Conservation (phyloP, 2,797 vertebrate genomes). For the Alauda arvensis region DNA sequence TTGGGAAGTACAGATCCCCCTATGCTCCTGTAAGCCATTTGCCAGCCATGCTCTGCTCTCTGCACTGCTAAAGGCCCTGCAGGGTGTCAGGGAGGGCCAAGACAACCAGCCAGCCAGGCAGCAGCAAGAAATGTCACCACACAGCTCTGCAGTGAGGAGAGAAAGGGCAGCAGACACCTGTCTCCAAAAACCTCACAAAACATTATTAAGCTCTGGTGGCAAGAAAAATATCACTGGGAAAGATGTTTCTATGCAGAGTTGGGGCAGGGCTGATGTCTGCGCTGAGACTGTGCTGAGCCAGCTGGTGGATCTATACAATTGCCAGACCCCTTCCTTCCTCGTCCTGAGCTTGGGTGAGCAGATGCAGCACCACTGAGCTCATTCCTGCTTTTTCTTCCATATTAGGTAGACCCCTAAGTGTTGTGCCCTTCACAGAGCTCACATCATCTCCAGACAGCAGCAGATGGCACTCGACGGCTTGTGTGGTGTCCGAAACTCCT, state of each 20-base stretch:
- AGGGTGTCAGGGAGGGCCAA: background rate
- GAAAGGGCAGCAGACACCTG: background rate
- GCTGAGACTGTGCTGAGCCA: background rate
- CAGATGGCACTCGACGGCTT: slow-evolving; percentile 56
- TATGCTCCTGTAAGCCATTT: background rate
- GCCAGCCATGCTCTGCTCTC: background rate
- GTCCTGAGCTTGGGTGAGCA: background rate
- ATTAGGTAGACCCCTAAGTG: slow-evolving; percentile 59
- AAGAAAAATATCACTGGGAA: background rate
- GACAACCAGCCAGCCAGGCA: background rate
- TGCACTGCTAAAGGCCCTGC: background rate
- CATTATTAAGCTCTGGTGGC: background rate
- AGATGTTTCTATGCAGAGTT: background rate
- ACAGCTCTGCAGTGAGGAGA: background rate
- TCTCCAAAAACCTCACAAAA: background rate
- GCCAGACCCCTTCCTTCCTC: slow-evolving; percentile 28
- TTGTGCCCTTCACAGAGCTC: slow-evolving; percentile 36
- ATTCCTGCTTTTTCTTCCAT: slow-evolving; percentile 56
- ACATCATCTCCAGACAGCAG: slow-evolving; percentile 57
- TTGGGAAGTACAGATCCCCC: background rate
- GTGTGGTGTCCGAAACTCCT: background rate
- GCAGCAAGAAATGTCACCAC: background rate
- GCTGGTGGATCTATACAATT: slow-evolving; percentile 28
- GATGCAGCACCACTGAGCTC: slow-evolving; percentile 38
- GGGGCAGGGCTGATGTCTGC: background rate